Evolutionary conservation across 2,113 vertebrate genomes (phyloP).

Genomic region (Sterna hirundo): DNA sequence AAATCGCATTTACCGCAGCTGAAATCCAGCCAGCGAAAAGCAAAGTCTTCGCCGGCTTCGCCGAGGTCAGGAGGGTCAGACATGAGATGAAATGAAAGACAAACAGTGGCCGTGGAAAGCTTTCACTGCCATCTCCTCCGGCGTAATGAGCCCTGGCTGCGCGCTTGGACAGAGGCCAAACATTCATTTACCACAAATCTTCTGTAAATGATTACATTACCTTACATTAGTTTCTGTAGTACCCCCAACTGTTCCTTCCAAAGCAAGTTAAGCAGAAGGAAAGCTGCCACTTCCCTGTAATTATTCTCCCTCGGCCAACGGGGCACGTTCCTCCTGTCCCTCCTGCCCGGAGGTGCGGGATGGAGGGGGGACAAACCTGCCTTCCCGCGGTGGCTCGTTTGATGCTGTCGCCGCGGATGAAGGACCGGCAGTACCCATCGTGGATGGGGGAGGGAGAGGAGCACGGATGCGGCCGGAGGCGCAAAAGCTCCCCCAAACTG

Average conservation of each 20-base stretch:
- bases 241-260: conserved; percentile 61
- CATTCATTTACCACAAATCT: conserved; percentile 63
- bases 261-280: conserved; percentile 53
- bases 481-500: accelerated
- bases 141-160: conserved; percentile 68
- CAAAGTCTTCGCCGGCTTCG: not conserved
- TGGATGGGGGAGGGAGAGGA: not conserved
- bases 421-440: accelerated
- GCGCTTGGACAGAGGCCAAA: conserved; percentile 55
- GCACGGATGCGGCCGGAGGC: not conserved
- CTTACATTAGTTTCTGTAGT: conserved; percentile 51
- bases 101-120: conserved; percentile 65
- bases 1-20: not conserved
- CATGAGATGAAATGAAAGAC: conserved; percentile 61
- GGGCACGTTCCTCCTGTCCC: not conserved
- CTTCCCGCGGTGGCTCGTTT: accelerated
- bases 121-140: conserved; percentile 56
- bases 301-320: not conserved
- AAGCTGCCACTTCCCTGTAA: conserved; percentile 59
- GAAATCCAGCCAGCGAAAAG: not conserved
- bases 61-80: conserved; percentile 39
- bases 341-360: not conserved
- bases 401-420: not conserved
- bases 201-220: conserved; percentile 73
- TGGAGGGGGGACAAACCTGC: not conserved